Percentiles rank a stretch among this genome's conserved stretches.
phyloP scores from a whole-genome alignment of 2,888 invertebrate species.

The Apoda limacodes region DNA sequence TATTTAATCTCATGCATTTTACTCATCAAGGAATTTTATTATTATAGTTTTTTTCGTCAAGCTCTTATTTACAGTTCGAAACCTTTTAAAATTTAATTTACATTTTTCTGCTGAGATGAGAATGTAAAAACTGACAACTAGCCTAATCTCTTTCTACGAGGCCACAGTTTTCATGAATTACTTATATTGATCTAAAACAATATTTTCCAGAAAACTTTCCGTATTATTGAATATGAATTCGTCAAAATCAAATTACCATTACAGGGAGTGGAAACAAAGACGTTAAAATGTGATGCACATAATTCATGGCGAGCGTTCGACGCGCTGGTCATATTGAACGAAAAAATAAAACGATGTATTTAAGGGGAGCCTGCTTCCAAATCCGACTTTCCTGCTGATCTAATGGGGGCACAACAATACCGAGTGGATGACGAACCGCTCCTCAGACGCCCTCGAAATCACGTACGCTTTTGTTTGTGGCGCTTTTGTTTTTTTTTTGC shows the following conservation, averaged over 20 bases:
- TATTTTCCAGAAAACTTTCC: too few species aligned
- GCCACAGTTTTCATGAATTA: too few species aligned
- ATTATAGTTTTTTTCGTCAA: too few species aligned
- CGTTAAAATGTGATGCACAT: constrained; percentile 49
- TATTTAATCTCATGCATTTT: too few species aligned
- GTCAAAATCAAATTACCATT: constrained; percentile 35
- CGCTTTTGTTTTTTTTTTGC: constrained; percentile 44
- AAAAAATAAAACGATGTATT: constrained; percentile 23
- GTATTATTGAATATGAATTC: constrained; percentile 30
- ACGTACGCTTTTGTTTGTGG: constrained; percentile 42
- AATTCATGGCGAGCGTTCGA: constrained; percentile 42
- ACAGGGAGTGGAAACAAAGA: constrained; percentile 39
- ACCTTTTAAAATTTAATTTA: too few species aligned
- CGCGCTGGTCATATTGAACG: constrained; percentile 26
- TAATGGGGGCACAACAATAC: constrained; percentile 43
- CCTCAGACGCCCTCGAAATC: constrained; percentile 40
- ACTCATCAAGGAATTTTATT: too few species aligned
- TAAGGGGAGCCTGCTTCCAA: constrained; percentile 21
- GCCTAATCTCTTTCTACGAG: too few species aligned
- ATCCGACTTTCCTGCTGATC: constrained; percentile 31
- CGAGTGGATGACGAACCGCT: constrained; percentile 38
- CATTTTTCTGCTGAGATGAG: too few species aligned
- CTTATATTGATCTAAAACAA: too few species aligned
- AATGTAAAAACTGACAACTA: too few species aligned
- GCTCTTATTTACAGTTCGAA: too few species aligned